Base-by-base conservation (phyloP, 2,888 invertebrate species). In the Drepanosiphum platanoidis region DNA sequence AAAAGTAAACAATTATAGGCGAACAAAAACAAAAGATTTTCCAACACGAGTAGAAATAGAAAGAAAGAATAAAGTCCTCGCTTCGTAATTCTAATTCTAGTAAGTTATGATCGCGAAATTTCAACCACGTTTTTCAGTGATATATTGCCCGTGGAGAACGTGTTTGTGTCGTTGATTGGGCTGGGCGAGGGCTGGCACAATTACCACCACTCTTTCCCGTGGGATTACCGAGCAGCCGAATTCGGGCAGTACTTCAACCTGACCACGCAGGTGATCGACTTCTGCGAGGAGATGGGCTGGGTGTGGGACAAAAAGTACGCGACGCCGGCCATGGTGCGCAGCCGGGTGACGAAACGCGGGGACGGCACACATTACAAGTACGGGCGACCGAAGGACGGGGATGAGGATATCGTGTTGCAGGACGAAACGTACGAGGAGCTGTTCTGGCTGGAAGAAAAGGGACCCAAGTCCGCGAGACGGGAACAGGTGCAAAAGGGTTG, bases 331-430 rank as follows among this genome's bases (percentile, higher is more conserved):
- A 92, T 95, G 92, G 92, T 96, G 4, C 90, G 92, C 86, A 93
- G 93, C 89, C 91, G 96, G 71, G 92, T 93, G 0, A 89, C 79
- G 4, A 87, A 87, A 87, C 94, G 95, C 0, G 95, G 95, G 0
- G 94, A 95, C 87, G 95, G 94, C 0, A 90, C 91, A 2, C 93
- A 93, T 88, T 89, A 90, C 13, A 79, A 86, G 32, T 87, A 86
- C 70, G 86, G 82, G 13, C 27, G 42, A 8, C 18, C 22, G 70
- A 68, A 39, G 92, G 0, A 13, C 39, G 42, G 13, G 5, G 91
- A 92, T 1, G 92, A 92, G 70, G 30, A 22, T 27, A 88, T 89
- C 68, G 46, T 32, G 46, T 7, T 64, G 22, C 64, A 5, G n/a
- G 86, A 83, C 15, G 75, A 77, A 3, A 27, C 74, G 15, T 79